Percentiles rank a stretch among this genome's conserved stretches.
Conservation (phyloP, 2,797 vertebrate genomes). For the Macropus fuliginosus region DNA sequence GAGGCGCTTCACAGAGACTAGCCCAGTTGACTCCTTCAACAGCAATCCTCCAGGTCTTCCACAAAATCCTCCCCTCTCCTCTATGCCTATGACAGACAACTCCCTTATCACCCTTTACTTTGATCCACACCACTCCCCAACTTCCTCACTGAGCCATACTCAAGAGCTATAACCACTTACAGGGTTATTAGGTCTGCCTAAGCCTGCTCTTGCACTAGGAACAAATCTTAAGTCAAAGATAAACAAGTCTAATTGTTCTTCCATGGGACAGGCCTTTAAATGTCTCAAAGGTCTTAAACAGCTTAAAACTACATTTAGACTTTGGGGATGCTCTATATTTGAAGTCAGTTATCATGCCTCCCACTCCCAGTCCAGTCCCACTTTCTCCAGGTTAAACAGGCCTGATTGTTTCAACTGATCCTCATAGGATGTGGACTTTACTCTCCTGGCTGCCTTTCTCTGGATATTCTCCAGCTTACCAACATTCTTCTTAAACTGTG, state of each 20-base stretch:
- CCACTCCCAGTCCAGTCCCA: too few relatives aligned
- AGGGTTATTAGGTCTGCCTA: neutral
- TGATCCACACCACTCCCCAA: neutral
- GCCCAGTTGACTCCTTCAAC: neutral
- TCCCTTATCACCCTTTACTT: neutral
- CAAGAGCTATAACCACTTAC: neutral
- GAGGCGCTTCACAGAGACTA: neutral
- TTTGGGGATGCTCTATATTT: too few relatives aligned
- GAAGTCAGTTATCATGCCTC: too few relatives aligned
- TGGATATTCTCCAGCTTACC: too few relatives aligned
- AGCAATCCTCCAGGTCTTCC: neutral
- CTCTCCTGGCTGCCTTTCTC: too few relatives aligned
- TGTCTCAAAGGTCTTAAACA: too few relatives aligned
- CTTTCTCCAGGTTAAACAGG: too few relatives aligned
- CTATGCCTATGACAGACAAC: neutral
- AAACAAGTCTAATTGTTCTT: neutral
- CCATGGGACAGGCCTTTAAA: neutral
- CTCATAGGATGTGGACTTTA: too few relatives aligned
- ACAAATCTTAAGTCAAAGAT: neutral
- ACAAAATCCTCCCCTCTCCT: neutral
- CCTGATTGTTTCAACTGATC: too few relatives aligned
- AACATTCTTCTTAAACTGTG: too few relatives aligned
- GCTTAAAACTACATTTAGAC: too few relatives aligned
- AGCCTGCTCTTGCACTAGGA: neutral
- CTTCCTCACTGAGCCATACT: neutral